Evolutionary conservation across 2,888 invertebrate species (phyloP).

Genomic region (Ophraella communa): DNA sequence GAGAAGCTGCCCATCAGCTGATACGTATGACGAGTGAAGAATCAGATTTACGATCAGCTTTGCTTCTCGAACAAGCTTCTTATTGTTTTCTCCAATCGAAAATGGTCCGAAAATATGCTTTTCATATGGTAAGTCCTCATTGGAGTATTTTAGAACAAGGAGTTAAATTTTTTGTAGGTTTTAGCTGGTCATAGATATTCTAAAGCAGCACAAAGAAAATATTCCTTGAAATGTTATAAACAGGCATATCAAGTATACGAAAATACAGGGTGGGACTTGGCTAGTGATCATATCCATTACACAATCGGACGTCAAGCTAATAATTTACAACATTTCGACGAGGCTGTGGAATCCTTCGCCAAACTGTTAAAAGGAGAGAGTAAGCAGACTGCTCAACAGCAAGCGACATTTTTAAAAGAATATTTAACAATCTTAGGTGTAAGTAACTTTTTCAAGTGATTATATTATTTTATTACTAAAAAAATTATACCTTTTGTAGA

Average conservation of each 20-base stretch:
- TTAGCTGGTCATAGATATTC: constrained; percentile 94
- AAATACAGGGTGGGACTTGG: constrained; percentile 85
- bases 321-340: constrained; percentile 74
- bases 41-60: constrained; percentile 92
- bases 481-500: no score
- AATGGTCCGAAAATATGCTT: constrained; percentile 92
- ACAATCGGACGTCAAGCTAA: constrained; percentile 91
- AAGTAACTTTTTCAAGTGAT: constrained; percentile 45
- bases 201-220: constrained; percentile 90
- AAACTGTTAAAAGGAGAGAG: constrained; percentile 76
- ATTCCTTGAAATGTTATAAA: constrained; percentile 89
- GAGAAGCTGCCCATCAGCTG: constrained; percentile 94
- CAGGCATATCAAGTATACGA: constrained; percentile 83
- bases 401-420: constrained; percentile 83
- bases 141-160: neutral
- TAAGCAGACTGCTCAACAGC: constrained; percentile 75
- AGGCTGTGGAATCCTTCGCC: constrained; percentile 78
- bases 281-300: constrained; percentile 95
- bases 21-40: constrained; percentile 97
- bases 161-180: constrained; percentile 53
- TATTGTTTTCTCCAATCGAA: constrained; percentile 82
- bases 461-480: no score
- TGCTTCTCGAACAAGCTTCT: constrained; percentile 93
- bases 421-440: constrained; percentile 87
- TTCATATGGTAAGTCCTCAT: constrained; percentile 84